Evolutionary conservation across 2,797 vertebrate genomes (phyloP), one percentile per base, ranked within the genome.

Genomic region (Notoglanidium macrostoma): DNA sequence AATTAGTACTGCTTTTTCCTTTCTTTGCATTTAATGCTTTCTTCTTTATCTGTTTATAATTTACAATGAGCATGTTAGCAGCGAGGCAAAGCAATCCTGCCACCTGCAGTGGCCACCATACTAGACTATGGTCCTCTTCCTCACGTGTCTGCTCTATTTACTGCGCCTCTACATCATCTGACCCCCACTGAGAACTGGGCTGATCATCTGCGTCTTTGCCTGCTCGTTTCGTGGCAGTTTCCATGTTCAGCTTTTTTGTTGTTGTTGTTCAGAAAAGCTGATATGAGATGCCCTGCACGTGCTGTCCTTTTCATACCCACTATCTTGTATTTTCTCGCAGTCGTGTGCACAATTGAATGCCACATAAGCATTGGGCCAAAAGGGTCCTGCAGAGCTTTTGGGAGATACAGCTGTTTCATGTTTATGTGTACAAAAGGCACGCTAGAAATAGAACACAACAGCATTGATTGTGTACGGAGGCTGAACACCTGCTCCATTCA

Each of bases 401-500:
- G n/a, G 32, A 84, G 73, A 84, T 88, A 85, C 87, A 88, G 87
- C 85, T 88, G 85, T 89, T 91, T 72, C 57, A 72, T 87, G 85
- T 89, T 82, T 89, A 61, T 74, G 79, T 86, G 83, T 89, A 61
- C 84, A 21, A 89, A 90, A 74, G 81, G 86, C 14, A 10, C 7
- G 32, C 77, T 81, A 80, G 68, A 88, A 89, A 87, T 88, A 87
- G 87, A 85, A 90, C 73, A 85, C 77, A n/a, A 74, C 76, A 74
- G 85, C 74, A 77, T 74, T 89, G 86, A 89, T 86, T 68, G 85
- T 87, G 85, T 78, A 54, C 74, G 29, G 54, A 82, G 59, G 74
- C 54, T 11, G 54, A 87, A 85, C 90, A 91, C 89, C 89, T 92
- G 90, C 87, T 85, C 80, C 79, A 77, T 89, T 91, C 76, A 76